These are phyloP conservation scores for Chitala chitala DNA, from an alignment of 2,113 vertebrate species.

Conservation along the genomic window DNA sequence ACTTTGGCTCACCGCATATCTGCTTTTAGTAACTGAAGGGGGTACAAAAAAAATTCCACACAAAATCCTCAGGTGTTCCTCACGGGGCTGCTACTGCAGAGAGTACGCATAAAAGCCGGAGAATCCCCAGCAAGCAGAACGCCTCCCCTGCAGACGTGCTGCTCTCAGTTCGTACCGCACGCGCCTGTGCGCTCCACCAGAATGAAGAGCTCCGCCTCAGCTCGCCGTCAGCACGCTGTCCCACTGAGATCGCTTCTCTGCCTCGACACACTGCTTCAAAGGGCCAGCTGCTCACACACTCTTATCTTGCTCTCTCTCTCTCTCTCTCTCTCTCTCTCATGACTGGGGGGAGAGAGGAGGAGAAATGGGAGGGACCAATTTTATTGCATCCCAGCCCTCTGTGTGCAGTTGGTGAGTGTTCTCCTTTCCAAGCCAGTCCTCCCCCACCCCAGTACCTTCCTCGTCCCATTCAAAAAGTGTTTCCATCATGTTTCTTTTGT, in stretches of 20 bases:
- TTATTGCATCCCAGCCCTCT: conserved; percentile 23
- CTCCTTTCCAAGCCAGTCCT: neutral
- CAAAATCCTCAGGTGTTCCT: no score
- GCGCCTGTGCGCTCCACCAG: neutral
- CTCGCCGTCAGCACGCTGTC: no score
- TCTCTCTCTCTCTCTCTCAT: conserved; percentile 21
- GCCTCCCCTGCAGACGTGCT: neutral
- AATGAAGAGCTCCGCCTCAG: conserved; percentile 12
- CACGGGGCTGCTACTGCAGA: neutral
- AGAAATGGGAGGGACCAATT: conserved; percentile 35
- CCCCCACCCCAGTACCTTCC: neutral
- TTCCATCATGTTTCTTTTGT: neutral
- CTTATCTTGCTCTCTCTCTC: conserved; percentile 35
- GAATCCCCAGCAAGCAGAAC: neutral
- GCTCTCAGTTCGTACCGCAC: neutral
- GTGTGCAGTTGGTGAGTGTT: conserved; percentile 12
- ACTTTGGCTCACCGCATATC: no score
- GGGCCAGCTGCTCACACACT: conserved; percentile 33
- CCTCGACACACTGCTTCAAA: conserved; percentile 15
- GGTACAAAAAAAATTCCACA: no score
- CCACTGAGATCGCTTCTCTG: conserved; percentile 28
- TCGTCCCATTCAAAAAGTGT: neutral
- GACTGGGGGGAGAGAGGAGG: conserved; percentile 22
- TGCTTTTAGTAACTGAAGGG: no score
- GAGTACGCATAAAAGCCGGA: neutral